Conservation (phyloP, 1,140 invertebrate species). For the Euwallacea similis region DNA sequence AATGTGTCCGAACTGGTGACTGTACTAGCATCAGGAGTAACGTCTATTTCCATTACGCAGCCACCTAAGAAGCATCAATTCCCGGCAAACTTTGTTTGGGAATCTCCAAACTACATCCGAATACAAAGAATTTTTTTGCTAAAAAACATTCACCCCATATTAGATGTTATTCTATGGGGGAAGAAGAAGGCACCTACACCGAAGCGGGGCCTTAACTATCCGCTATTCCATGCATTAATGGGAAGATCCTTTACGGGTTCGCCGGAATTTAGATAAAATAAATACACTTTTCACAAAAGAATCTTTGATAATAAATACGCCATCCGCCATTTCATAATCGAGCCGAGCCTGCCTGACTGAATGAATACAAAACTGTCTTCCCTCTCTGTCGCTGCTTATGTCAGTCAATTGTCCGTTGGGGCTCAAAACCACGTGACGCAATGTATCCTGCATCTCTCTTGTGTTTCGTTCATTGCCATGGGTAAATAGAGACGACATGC, state of each 20-base stretch:
- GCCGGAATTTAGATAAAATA: neutral
- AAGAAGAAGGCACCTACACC: neutral
- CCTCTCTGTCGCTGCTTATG: no score
- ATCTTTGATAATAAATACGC: conserved; percentile 38
- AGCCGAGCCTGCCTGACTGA: conserved; percentile 7
- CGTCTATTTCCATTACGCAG: conserved; percentile 54
- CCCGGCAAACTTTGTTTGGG: conserved; percentile 9
- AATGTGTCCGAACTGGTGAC: conserved; percentile 41
- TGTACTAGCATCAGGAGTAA: conserved; percentile 46
- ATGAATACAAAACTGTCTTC: no score
- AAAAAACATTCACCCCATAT: conserved; percentile 43
- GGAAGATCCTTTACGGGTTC: no score
- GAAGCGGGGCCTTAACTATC: neutral
- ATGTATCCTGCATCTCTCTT: no score
- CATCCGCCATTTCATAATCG: conserved; percentile 53
- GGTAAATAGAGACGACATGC: no score
- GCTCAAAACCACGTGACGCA: no score
- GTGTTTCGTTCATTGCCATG: no score
- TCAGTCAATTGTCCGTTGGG: no score
- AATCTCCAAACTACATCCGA: conserved; percentile 21
- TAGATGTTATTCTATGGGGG: conserved; percentile 8
- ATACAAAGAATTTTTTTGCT: conserved; percentile 38
- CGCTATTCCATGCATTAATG: neutral
- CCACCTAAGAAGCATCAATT: conserved; percentile 32
- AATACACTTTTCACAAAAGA: conserved; percentile 7